Evolutionary conservation across 2,888 invertebrate species (phyloP).

Genomic region (Amphipoea lucens): DNA sequence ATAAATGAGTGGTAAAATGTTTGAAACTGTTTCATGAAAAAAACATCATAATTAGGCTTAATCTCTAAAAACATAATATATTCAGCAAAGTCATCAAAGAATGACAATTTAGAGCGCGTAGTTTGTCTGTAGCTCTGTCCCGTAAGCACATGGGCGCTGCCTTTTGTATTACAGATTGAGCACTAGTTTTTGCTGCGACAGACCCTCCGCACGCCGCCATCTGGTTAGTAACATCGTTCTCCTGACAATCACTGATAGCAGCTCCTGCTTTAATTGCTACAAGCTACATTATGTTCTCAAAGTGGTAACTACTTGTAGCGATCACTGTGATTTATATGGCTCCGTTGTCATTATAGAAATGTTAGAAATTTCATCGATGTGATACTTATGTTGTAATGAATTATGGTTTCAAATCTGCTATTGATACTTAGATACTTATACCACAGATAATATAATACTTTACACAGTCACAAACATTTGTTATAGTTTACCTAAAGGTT

Average conservation of each 20-base stretch:
- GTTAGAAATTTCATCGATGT: slow-evolving; percentile 31
- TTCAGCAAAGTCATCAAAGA: slow-evolving; percentile 3
- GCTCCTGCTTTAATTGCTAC: slow-evolving; percentile 74
- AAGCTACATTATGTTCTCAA: slow-evolving; percentile 65
- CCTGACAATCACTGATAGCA: slow-evolving; percentile 86
- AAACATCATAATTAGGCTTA: not conserved
- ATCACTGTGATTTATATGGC: slow-evolving; percentile 69
- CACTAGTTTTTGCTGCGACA: slow-evolving; percentile 77
- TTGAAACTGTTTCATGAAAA: not conserved
- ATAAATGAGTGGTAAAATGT: not conserved
- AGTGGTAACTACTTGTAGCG: slow-evolving; percentile 68
- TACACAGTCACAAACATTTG: not conserved
- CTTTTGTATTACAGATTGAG: slow-evolving; percentile 58
- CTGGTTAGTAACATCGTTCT: slow-evolving; percentile 86
- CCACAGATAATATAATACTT: too few relatives aligned
- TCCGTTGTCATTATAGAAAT: slow-evolving; percentile 44
- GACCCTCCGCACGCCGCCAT: slow-evolving; percentile 87
- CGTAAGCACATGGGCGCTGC: slow-evolving; percentile 34
- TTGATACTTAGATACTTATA: not conserved
- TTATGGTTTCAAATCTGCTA: not conserved
- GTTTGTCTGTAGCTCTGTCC: slow-evolving; percentile 11
- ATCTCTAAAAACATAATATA: not conserved
- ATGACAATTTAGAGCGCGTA: slow-evolving; percentile 26
- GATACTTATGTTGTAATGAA: not conserved
- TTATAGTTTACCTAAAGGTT: not conserved